phyloP scores from a whole-genome alignment of 1,140 invertebrate genomes.

The Diachasma alloeum region DNA sequence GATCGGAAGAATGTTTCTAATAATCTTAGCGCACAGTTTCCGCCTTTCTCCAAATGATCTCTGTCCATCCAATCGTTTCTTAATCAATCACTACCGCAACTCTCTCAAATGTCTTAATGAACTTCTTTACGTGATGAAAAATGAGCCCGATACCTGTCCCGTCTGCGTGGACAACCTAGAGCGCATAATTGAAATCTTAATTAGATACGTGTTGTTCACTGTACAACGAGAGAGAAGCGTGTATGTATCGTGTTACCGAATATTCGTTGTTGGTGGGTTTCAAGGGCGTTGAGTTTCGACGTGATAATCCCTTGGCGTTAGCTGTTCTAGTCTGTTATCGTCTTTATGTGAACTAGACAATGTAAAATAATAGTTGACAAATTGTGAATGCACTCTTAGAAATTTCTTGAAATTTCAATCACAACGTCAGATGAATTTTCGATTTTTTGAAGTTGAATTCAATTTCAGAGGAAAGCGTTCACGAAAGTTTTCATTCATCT shows the following conservation, averaged over 20 bases:
- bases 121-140: not conserved
- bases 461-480: too few species aligned
- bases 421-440: too few species aligned
- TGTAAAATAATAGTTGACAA: not conserved
- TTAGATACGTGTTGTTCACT: not conserved
- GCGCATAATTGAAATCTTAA: slow-evolving; percentile 17
- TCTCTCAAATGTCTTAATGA: not conserved
- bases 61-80: not conserved
- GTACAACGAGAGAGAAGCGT: not conserved
- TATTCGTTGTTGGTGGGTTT: slow-evolving; percentile 5
- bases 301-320: not conserved
- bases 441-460: too few species aligned
- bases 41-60: slow-evolving; percentile 7
- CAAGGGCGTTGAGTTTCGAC: not conserved
- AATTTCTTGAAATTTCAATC: too few species aligned
- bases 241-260: slow-evolving; percentile 7
- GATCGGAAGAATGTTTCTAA: not conserved
- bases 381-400: too few species aligned
- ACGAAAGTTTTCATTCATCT: too few species aligned
- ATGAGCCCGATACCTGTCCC: not conserved
- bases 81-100: not conserved
- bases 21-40: not conserved
- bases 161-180: not conserved
- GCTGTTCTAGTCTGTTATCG: not conserved
- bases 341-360: not conserved